These are phyloP conservation scores for Hydraecia micacea DNA, from an alignment of 2,888 invertebrate genomes.

Conservation along the genomic window DNA sequence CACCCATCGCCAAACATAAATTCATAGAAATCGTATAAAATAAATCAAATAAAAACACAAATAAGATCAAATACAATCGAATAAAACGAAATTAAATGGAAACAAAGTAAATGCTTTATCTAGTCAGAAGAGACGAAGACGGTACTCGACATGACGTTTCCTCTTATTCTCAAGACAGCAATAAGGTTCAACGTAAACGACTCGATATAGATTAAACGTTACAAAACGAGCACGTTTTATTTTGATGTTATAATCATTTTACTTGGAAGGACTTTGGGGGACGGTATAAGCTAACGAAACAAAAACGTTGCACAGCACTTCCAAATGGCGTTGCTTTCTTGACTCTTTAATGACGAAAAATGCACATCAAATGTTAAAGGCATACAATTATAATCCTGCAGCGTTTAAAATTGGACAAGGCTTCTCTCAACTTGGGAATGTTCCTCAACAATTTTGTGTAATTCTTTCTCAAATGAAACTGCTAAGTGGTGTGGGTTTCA, in stretches of 20 bases:
- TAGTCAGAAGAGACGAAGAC: background rate
- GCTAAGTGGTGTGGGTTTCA: background rate
- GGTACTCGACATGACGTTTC: background rate
- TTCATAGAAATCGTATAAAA: background rate
- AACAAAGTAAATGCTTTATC: background rate
- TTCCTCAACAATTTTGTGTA: background rate
- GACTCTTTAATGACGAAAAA: background rate
- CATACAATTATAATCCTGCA: background rate
- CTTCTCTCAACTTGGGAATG: background rate
- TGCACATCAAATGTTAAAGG: slow-evolving; percentile 8
- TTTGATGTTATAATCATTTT: background rate
- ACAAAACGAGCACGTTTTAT: background rate
- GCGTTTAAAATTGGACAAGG: slow-evolving; percentile 13
- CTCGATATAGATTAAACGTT: background rate
- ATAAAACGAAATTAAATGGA: background rate
- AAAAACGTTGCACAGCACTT: background rate
- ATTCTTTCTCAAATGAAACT: slow-evolving; percentile 4
- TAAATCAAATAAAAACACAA: background rate
- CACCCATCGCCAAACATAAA: background rate
- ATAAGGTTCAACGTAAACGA: background rate
- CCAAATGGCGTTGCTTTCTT: background rate
- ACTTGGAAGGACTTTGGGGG: background rate
- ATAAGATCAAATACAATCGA: background rate
- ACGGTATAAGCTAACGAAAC: background rate
- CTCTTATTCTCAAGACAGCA: background rate